Evolutionary conservation across 2,797 vertebrate species (phyloP).

Genomic region (Crenichthys baileyi): DNA sequence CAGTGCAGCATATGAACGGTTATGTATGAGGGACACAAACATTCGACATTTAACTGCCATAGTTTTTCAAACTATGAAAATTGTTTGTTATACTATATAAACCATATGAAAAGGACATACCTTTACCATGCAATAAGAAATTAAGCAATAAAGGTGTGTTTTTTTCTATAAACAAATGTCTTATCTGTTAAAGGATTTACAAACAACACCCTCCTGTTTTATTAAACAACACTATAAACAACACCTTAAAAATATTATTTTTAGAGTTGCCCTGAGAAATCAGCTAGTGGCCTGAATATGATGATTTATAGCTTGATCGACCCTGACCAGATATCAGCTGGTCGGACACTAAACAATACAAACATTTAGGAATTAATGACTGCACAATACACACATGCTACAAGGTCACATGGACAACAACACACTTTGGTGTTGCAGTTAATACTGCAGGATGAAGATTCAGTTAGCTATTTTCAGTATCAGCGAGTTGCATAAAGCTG

Average conservation of each 20-base stretch:
- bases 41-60: neutral
- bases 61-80: constrained; percentile 32
- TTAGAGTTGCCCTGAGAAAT: constrained; percentile 1
- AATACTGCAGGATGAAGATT: no score
- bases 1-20: constrained; percentile 16
- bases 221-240: constrained; percentile 3
- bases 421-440: no score
- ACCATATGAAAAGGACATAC: constrained; percentile 13
- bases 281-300: neutral
- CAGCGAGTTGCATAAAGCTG: no score
- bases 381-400: no score
- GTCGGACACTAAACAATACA: no score
- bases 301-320: neutral
- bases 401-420: no score
- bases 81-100: constrained; percentile 39
- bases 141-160: neutral
- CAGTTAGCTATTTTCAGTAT: no score
- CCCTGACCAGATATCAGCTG: neutral
- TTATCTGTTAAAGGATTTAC: constrained; percentile 50
- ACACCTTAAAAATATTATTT: constrained; percentile 3
- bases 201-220: constrained; percentile 11
- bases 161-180: constrained; percentile 16
- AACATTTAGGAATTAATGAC: no score
- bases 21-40: constrained; percentile 26
- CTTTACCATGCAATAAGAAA: neutral